Evolutionary conservation across 2,797 vertebrate species (phyloP), one percentile per base, ranked within the genome.

Genomic region (Rhinichthys osculus): DNA sequence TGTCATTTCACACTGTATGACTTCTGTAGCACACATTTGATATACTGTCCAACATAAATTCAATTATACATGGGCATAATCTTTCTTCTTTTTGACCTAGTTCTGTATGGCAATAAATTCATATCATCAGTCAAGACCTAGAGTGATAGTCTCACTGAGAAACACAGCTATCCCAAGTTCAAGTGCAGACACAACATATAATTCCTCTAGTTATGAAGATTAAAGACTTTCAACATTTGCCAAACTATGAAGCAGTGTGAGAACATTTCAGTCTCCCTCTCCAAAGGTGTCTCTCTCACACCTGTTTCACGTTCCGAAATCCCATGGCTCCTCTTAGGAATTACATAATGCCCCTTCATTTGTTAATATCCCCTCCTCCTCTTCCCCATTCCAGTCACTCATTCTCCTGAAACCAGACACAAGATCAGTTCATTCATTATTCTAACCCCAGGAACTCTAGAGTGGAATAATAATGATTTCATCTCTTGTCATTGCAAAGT

Each of bases 151-250:
- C 59, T 86, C 47, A 30, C n/a, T 69, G 73, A 78, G 71, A 80
- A 82, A 80, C 82, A 83, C 50, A 57, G 86, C 35, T 77, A 66
- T 50, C 85, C 82, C 71, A 78, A 78, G 73, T 54, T 76, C 82
- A 67, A 76, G 50, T 79, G 72, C 78, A 78, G 78, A 87, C 66
- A 86, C 44, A 79, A 30, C 82, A 17, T 69, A 33, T 79, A 82
- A 81, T 66, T 83, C 64, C 70, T 81, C 66, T 52, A 71, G 47
- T 87, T 73, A 78, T 78, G 50, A 52, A 81, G 79, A 78, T 70
- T 76, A 86, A 86, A 90, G 78, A 80, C 70, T 42, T 54, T 35
- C 78, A 64, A 86, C 21, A 78, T 62, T 47, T 82, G 78, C 73
- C 83, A 87, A 44, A 82, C 30, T 57, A 81, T 19, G 57, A 74